Percentiles rank a stretch among this genome's conserved stretches.
Evolutionary conservation across 2,113 vertebrate species (phyloP).

Genomic region (Rhinolophus sinicus): DNA sequence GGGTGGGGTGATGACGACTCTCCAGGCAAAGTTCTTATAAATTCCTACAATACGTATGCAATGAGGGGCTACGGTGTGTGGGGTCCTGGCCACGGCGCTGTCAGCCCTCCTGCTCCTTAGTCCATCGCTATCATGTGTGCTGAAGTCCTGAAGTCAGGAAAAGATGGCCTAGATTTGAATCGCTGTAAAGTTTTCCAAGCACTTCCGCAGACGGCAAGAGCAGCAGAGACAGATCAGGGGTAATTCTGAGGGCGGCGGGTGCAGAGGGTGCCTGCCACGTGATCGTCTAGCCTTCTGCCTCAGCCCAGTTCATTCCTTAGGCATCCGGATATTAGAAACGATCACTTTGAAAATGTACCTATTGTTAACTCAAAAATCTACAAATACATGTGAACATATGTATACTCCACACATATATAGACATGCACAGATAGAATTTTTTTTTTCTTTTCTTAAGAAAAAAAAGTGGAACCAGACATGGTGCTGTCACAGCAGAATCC

Average conservation of each 20-base stretch:
- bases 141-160: neutral
- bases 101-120: neutral
- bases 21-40: neutral
- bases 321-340: neutral
- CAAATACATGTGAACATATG: neutral
- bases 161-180: neutral
- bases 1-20: neutral
- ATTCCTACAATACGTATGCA: neutral
- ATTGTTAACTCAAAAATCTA: neutral
- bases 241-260: neutral
- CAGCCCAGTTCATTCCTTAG: neutral
- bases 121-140: rapidly evolving
- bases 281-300: neutral
- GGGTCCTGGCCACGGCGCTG: too few species aligned
- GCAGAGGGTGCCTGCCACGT: neutral
- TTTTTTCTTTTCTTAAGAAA: too few species aligned
- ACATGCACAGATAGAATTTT: neutral
- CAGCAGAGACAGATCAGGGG: neutral
- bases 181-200: neutral
- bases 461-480: neutral
- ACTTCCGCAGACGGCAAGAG: neutral
- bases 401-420: neutral
- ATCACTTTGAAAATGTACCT: neutral
- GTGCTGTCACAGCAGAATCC: neutral
- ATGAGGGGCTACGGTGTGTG: neutral